Percentiles rank a stretch among this genome's conserved stretches.
phyloP scores from a whole-genome alignment of 2,888 invertebrate genomes.

The Amphipoea lucens region DNA sequence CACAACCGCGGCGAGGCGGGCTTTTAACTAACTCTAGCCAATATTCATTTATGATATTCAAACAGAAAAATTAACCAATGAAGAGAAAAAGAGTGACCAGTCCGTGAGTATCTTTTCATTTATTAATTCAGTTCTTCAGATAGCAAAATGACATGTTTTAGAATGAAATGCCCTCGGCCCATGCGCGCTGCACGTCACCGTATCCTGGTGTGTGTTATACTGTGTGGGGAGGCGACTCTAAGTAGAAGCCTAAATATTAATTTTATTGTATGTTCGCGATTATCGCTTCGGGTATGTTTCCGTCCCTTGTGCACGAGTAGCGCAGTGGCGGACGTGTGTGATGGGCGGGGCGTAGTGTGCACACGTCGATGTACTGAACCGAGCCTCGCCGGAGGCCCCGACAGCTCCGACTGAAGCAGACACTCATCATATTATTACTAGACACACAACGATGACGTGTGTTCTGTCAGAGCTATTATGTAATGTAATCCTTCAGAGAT shows the following conservation, averaged over 20 bases:
- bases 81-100: not conserved
- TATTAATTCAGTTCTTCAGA: not conserved
- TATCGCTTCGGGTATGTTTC: not conserved
- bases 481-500: constrained; percentile 5
- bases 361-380: constrained; percentile 10
- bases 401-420: not conserved
- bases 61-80: not conserved
- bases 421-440: not conserved
- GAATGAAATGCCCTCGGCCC: not conserved
- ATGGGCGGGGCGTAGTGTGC: constrained; percentile 23
- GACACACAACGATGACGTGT: not conserved
- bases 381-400: not conserved
- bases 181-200: not conserved
- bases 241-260: not conserved
- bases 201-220: not conserved
- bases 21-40: not conserved
- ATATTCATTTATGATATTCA: not conserved
- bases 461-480: not conserved
- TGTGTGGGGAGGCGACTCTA: not conserved
- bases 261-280: constrained; percentile 8
- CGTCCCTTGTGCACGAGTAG: not conserved
- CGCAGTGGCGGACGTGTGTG: not conserved
- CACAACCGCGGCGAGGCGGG: too few relatives aligned
- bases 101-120: not conserved
- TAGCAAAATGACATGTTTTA: not conserved